phyloP scores from a whole-genome alignment of 2,113 vertebrate species.

The Poeciliopsis prolifica region DNA sequence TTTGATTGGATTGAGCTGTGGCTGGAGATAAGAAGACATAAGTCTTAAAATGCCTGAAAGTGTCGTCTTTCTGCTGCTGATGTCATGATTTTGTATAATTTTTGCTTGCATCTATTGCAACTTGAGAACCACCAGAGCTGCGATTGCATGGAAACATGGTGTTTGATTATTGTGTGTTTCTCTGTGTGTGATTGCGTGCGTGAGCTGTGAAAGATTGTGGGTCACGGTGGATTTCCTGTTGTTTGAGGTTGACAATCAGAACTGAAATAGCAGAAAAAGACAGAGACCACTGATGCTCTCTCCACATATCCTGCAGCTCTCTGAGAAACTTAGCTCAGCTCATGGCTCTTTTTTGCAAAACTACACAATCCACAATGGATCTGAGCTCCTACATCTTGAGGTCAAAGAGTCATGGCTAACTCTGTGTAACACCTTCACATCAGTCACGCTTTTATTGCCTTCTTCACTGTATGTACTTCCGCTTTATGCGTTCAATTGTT shows the following conservation, averaged over 20 bases:
- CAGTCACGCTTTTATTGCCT: background rate
- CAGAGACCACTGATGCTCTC: conserved; percentile 58
- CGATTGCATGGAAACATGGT: conserved; percentile 18
- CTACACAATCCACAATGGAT: background rate
- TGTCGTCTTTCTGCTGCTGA: background rate
- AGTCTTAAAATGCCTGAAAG: conserved; percentile 3
- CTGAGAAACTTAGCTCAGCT: conserved; percentile 1
- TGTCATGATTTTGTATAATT: background rate
- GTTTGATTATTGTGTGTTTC: conserved; percentile 12
- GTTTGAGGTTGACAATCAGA: conserved; percentile 77
- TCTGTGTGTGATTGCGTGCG: conserved; percentile 25
- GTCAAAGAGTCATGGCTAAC: conserved; percentile 7
- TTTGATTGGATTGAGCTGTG: conserved; percentile 45
- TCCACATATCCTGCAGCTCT: conserved; percentile 1
- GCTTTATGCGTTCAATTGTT: background rate
- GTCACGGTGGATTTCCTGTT: conserved; percentile 78
- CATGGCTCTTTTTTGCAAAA: conserved; percentile 3
- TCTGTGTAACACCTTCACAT: background rate
- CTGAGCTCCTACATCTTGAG: conserved; percentile 8
- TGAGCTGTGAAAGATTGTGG: conserved; percentile 74
- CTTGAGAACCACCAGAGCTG: background rate
- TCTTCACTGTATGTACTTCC: background rate
- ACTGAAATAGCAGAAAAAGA: conserved; percentile 54
- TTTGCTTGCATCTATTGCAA: background rate
- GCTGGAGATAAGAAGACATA: conserved; percentile 42